These are phyloP conservation scores for Daboia siamensis DNA, from an alignment of 2,113 vertebrate species.

Conservation along the genomic window DNA sequence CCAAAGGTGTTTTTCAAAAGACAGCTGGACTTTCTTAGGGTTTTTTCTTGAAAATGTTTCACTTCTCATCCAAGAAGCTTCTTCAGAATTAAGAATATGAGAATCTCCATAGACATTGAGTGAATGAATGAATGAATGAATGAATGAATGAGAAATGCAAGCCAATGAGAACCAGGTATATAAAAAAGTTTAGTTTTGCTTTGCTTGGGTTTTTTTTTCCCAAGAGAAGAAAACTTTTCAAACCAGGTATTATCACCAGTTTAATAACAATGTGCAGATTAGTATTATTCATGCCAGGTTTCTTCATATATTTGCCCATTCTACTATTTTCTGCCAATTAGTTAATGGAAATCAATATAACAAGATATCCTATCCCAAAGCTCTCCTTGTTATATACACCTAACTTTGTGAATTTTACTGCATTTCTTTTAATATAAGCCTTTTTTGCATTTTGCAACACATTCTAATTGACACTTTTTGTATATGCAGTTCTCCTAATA, in stretches of 20 bases:
- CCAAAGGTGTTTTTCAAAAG: background rate
- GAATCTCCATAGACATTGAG: background rate
- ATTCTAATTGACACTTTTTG: background rate
- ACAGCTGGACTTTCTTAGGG: background rate
- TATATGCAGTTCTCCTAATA: background rate
- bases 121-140: background rate
- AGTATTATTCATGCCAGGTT: background rate
- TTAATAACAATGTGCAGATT: background rate
- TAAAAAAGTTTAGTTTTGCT: background rate
- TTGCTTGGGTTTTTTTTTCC: background rate
- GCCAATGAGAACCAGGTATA: background rate
- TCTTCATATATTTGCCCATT: background rate
- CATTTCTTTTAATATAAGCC: background rate
- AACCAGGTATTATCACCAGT: background rate
- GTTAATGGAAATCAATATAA: background rate
- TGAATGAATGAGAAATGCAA: background rate
- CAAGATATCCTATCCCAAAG: background rate
- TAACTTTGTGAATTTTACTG: background rate
- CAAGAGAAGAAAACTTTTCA: background rate
- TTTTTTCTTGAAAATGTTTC: background rate
- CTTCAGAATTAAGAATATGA: background rate
- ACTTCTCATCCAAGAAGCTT: background rate
- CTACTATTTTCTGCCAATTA: background rate
- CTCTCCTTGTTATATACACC: background rate
- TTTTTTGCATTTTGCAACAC: background rate